Conservation (phyloP, 2,888 invertebrate species). For the Drosophila anomelani region DNA sequence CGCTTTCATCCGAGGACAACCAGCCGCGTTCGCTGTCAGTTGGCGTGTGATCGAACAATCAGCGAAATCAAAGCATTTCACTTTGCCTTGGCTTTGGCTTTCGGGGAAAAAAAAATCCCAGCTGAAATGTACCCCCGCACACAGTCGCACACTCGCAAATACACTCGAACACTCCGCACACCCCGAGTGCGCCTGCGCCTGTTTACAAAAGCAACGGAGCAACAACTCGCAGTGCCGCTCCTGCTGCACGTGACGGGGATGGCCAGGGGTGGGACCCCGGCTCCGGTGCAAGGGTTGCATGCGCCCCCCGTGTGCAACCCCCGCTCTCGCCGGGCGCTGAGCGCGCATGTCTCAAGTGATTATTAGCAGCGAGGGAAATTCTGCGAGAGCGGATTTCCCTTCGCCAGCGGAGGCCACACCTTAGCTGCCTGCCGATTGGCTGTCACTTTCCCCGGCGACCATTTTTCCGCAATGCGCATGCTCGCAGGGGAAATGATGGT, state of each 20-base stretch:
- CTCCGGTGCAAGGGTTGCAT: slow-evolving; percentile 63
- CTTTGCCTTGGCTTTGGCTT: slow-evolving; percentile 54
- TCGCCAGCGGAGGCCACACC: slow-evolving; percentile 74
- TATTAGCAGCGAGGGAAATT: slow-evolving; percentile 76
- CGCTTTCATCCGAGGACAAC: slow-evolving; percentile 70
- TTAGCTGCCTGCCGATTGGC: slow-evolving; percentile 76
- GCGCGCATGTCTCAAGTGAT: slow-evolving; percentile 82
- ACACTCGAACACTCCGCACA: slow-evolving; percentile 16
- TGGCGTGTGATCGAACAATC: slow-evolving; percentile 83
- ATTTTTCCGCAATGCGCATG: slow-evolving; percentile 76
- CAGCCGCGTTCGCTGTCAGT: slow-evolving; percentile 83
- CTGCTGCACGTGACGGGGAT: slow-evolving; percentile 53
- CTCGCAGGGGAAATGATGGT: slow-evolving; percentile 57
- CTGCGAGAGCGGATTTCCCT: slow-evolving; percentile 79
- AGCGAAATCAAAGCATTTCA: slow-evolving; percentile 82
- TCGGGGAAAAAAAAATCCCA: slow-evolving; percentile 59
- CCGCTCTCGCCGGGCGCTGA: slow-evolving; percentile 18
- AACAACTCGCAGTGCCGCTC: slow-evolving; percentile 27
- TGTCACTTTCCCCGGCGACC: slow-evolving; percentile 75
- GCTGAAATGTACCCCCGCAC: slow-evolving; percentile 66
- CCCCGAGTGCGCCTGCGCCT: slow-evolving; percentile 71
- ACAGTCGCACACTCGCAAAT: slow-evolving; percentile 17
- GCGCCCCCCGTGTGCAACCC: slow-evolving; percentile 42
- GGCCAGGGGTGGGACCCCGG: slow-evolving; percentile 22
- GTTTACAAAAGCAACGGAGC: slow-evolving; percentile 77